Conservation (phyloP, 2,888 invertebrate genomes). For the Nomada fucata region DNA sequence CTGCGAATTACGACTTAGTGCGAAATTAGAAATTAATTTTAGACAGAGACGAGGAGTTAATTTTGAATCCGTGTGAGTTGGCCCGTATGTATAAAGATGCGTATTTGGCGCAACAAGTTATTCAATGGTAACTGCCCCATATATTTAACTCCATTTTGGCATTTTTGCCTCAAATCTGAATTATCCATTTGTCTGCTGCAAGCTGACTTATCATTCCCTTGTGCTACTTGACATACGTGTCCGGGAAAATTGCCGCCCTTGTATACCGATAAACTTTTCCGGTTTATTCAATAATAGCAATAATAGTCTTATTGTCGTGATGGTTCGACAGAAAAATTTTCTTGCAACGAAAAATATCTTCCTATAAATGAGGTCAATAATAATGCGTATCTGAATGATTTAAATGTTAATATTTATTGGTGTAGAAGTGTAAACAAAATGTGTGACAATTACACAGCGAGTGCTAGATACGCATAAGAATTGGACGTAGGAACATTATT, state of each 20-base stretch:
- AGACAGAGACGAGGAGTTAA: background rate
- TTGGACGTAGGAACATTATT: constrained; percentile 45
- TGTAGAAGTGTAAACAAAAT: constrained; percentile 63
- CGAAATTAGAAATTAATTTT: background rate
- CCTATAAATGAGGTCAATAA: background rate
- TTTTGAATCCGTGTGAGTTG: background rate
- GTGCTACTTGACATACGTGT: constrained; percentile 25
- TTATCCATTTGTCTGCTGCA: constrained; percentile 26
- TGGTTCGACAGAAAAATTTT: too few species aligned
- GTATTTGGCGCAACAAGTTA: constrained; percentile 15
- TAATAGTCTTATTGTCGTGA: too few species aligned
- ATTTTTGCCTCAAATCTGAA: constrained; percentile 3
- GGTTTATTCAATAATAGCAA: too few species aligned
- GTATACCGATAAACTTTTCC: background rate
- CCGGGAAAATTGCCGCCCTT: too few species aligned
- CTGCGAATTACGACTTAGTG: too few species aligned
- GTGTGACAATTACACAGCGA: constrained; percentile 46
- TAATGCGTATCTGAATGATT: constrained; percentile 6
- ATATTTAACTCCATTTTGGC: constrained; percentile 52
- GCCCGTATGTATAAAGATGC: constrained; percentile 21
- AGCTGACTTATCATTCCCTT: constrained; percentile 29
- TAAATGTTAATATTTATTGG: constrained; percentile 63
- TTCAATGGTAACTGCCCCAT: constrained; percentile 37
- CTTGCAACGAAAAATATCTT: too few species aligned
- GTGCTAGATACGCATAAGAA: constrained; percentile 51